Evolutionary conservation across 2,113 vertebrate species (phyloP).

Genomic region (Elgaria multicarinata): DNA sequence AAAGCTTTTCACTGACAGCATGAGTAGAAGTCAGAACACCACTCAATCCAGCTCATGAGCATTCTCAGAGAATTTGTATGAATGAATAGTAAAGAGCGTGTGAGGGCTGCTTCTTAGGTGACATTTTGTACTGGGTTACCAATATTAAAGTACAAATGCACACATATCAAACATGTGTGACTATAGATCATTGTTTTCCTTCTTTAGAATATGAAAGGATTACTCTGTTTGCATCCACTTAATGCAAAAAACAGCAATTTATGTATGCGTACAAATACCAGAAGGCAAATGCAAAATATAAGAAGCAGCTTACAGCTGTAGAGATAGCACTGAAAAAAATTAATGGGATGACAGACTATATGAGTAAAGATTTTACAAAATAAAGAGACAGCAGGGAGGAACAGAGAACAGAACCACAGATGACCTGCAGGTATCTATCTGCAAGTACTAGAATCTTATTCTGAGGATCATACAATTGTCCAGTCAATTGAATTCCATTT

Average conservation of each 20-base stretch:
- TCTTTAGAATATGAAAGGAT: background rate
- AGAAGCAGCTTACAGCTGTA: background rate
- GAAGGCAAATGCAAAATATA: background rate
- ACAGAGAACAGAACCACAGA: background rate
- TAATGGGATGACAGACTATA: background rate
- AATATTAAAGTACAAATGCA: background rate
- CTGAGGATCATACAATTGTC: background rate
- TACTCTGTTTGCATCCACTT: background rate
- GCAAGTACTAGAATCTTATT: background rate
- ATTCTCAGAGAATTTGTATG: background rate
- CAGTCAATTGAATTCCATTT: background rate
- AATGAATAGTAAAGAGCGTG: too few species aligned
- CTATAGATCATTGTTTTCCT: background rate
- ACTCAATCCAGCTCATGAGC: background rate
- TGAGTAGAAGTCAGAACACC: background rate
- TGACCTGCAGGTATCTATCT: background rate
- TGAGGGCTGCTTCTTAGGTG: background rate
- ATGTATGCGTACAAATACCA: background rate
- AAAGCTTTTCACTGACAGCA: background rate
- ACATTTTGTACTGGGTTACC: background rate
- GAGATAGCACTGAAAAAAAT: background rate
- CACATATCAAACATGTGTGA: background rate
- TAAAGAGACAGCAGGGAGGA: background rate
- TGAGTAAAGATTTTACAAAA: background rate
- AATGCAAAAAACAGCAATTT: background rate